Conservation (phyloP, 2,113 vertebrate species). For the Hemichromis elongatus region DNA sequence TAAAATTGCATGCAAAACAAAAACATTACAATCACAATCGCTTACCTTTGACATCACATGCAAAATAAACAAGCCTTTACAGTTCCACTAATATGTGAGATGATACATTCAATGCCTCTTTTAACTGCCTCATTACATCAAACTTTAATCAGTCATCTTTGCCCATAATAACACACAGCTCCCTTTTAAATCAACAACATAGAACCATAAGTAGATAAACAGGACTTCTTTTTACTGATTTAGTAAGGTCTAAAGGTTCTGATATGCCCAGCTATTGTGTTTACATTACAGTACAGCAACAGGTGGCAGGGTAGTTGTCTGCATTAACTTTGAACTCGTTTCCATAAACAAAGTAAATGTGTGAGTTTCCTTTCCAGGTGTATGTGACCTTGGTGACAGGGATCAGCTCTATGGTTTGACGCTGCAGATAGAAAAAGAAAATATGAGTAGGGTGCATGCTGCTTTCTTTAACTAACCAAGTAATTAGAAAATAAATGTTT, state of each 20-base stretch:
- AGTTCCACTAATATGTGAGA: not conserved
- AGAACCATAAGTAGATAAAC: not conserved
- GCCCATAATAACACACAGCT: not conserved
- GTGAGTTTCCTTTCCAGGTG: slow-evolving; percentile 68
- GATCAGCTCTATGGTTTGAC: slow-evolving; percentile 77
- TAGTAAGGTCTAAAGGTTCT: not conserved
- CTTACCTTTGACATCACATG: not conserved
- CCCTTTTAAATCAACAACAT: not conserved
- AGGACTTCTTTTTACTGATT: not conserved
- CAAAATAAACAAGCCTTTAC: not conserved
- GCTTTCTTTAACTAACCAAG: not conserved
- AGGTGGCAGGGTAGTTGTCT: slow-evolving; percentile 72
- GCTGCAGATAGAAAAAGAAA: slow-evolving; percentile 57
- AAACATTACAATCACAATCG: not conserved
- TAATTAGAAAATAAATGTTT: not conserved
- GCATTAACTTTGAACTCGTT: slow-evolving; percentile 72
- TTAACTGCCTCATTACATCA: not conserved
- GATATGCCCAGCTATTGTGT: not conserved
- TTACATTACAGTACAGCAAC: slow-evolving; percentile 73
- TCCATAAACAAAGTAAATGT: slow-evolving; percentile 75
- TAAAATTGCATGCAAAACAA: not conserved
- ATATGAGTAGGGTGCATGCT: not conserved
- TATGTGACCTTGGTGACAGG: slow-evolving; percentile 75
- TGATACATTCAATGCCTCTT: not conserved
- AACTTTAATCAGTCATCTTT: not conserved